Conservation (phyloP, 2,797 vertebrate genomes). For the Acanthopagrus latus region DNA sequence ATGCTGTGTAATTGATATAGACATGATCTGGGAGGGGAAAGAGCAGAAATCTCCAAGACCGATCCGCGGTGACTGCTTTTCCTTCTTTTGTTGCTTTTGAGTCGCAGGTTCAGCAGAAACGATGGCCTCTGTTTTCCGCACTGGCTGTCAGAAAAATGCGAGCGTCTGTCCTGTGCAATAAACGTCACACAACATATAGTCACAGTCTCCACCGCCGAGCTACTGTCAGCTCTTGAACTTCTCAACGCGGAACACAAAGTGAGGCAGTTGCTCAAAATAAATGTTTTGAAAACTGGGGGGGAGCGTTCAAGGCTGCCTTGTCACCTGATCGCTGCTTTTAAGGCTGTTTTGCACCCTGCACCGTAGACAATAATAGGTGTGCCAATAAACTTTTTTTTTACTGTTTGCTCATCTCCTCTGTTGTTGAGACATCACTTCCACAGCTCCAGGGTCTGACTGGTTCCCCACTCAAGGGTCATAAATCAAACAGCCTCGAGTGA, state of each 20-base stretch:
- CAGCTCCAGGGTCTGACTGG: conserved; percentile 45
- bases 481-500: conserved; percentile 56
- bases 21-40: conserved; percentile 65
- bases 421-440: conserved; percentile 63
- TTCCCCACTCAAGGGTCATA: conserved; percentile 44
- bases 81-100: conserved; percentile 62
- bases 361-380: conserved; percentile 69
- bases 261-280: conserved; percentile 78
- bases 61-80: conserved; percentile 58
- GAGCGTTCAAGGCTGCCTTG: conserved; percentile 64
- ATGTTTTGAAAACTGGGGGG: conserved; percentile 70
- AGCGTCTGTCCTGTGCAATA: conserved; percentile 74
- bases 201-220: conserved; percentile 66
- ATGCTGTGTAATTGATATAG: conserved; percentile 73
- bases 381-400: conserved; percentile 59
- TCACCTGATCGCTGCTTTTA: conserved; percentile 75
- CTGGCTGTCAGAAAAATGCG: conserved; percentile 68
- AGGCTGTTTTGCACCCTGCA: conserved; percentile 51
- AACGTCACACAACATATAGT: conserved; percentile 71
- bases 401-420: conserved; percentile 60
- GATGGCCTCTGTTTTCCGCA: conserved; percentile 57
- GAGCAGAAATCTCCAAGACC: conserved; percentile 60
- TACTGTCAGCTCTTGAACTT: conserved; percentile 75
- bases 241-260: conserved; percentile 68
- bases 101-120: conserved; percentile 77